Conservation (phyloP, 2,797 vertebrate species). For the Telmatherina bonti region DNA sequence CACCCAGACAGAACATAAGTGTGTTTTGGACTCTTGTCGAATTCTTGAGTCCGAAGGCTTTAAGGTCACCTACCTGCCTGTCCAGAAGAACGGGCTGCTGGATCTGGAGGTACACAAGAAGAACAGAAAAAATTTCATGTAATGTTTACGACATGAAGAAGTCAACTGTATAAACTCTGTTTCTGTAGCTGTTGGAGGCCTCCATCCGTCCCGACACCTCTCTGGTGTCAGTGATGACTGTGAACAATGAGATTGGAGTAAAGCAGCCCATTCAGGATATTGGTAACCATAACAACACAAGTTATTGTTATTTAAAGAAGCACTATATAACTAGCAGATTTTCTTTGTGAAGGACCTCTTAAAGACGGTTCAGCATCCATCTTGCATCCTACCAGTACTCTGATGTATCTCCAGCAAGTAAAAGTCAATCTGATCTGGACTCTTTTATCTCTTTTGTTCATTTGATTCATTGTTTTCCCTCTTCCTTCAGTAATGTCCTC, state of each 20-base stretch:
- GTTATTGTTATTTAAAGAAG: too few species aligned
- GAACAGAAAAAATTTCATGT: background rate
- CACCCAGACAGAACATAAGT: constrained; percentile 97
- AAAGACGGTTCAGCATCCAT: too few species aligned
- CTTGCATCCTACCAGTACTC: too few species aligned
- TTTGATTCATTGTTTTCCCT: too few species aligned
- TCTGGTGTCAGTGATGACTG: constrained; percentile 93
- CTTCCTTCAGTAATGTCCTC: too few species aligned
- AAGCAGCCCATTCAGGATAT: constrained; percentile 93
- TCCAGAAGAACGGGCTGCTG: constrained; percentile 89
- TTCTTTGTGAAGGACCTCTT: too few species aligned
- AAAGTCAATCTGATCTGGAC: too few species aligned
- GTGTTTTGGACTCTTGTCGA: constrained; percentile 97
- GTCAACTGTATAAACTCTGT: background rate
- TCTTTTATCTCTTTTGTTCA: too few species aligned
- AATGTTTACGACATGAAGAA: background rate
- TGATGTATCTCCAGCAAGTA: too few species aligned
- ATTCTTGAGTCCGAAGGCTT: constrained; percentile 94
- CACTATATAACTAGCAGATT: too few species aligned
- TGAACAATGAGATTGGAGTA: constrained; percentile 99
- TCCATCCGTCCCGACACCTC: constrained; percentile 90
- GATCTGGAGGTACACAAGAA: constrained; percentile 86
- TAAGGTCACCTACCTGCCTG: constrained; percentile 91
- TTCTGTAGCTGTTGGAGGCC: constrained; percentile 85
- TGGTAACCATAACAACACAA: constrained; percentile 76